These are phyloP conservation scores for Andrena chrysosceles DNA, from an alignment of 2,888 invertebrate genomes.

Conservation along the genomic window DNA sequence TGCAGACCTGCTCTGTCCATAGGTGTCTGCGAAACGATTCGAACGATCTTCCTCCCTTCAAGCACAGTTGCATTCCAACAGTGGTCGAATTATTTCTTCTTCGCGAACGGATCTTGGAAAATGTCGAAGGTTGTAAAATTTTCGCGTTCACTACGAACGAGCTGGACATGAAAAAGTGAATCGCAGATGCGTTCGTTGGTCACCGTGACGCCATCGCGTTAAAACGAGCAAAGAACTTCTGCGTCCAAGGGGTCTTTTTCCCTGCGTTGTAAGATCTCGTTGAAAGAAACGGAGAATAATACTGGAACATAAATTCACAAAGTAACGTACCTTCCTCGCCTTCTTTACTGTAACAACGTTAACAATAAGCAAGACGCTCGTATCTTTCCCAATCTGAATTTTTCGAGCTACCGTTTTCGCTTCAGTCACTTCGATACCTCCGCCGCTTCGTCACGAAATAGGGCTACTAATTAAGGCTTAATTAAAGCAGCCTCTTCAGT, in stretches of 20 bases:
- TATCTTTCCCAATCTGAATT: background rate
- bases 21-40: too few species aligned
- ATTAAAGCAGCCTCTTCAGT: background rate
- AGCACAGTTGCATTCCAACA: too few species aligned
- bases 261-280: background rate
- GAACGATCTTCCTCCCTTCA: too few species aligned
- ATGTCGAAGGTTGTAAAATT: too few species aligned
- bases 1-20: too few species aligned
- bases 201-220: conserved; percentile 73
- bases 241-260: conserved; percentile 5
- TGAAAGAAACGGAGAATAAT: conserved; percentile 34
- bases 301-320: conserved; percentile 36
- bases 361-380: background rate
- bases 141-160: background rate
- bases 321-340: background rate
- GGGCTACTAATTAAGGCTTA: conserved; percentile 4
- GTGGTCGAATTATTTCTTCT: too few species aligned
- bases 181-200: conserved; percentile 65
- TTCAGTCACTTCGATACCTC: background rate
- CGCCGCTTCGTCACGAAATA: background rate
- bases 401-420: background rate
- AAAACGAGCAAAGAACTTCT: conserved; percentile 46
- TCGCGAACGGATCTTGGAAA: too few species aligned
- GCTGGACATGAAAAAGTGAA: conserved; percentile 25
- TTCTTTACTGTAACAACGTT: background rate